Base-by-base conservation (phyloP, 1,140 invertebrate genomes). In the Hormaphis cornu region DNA sequence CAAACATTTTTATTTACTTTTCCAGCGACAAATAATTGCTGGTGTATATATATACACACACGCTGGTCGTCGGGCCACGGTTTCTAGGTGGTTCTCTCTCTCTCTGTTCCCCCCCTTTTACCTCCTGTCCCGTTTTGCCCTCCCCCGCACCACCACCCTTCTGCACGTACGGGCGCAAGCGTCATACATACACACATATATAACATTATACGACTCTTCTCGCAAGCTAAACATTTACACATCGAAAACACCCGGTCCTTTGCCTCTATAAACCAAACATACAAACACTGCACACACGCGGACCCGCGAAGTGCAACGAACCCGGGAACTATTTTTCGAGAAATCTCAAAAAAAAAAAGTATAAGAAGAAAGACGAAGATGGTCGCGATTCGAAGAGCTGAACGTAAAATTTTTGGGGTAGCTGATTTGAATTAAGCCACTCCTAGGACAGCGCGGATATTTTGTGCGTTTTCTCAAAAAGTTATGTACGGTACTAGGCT, bases 1-100 rank as follows among this genome's bases (percentile, higher is more conserved):
- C 61, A 66, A 66, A 66, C 61, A 66, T 66, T 66, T 66, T 66
- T 66, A 66, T 66, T 66, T 66, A 66, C 61, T 66, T 66, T 66
- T 35, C 44, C 26, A 48, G 61, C 61, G 61, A 66, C 61, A 66
- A 66, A 66, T 66, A 66, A 66, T 66, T 66, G 42, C 61, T 35
- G 59, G 59, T 48, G n/a, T n/a, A n/a, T n/a, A n/a, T n/a, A n/a
- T n/a, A n/a, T n/a, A n/a, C n/a, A n/a, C n/a, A n/a, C n/a, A n/a
- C n/a, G 48, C 59, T 48, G 61, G 61, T 66, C 61, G 61, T 26
- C 44, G 12, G 61, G 44, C 61, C 26, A 20, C 59, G 59, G 59
- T 48, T 63, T 46, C 14, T 56, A 61, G 58, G 16, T 28, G 26
- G 59, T 16, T 22, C 44, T 30, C 58, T 59, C 56, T 42, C 24